Evolutionary conservation across 2,888 invertebrate species (phyloP), one percentile per base, ranked within the genome.

Genomic region (Agrotis puta): DNA sequence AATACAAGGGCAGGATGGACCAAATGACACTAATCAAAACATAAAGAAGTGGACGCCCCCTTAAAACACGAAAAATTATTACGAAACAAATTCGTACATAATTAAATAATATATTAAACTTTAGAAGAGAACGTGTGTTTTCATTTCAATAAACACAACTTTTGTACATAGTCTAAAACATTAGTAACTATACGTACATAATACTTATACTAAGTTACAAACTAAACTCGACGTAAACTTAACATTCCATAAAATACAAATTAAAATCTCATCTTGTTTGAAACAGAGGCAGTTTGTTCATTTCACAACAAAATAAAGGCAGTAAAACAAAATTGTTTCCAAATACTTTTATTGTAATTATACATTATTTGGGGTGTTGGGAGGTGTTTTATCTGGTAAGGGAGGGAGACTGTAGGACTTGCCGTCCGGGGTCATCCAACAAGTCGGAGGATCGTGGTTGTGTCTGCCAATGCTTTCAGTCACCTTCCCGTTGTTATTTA

Each of bases 371-470:
- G 89, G 88, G 56, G 90, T 85, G 71, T 88, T 90, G 5, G 78
- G 77, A 16, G 74, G 74, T 16, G 72, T 81, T 76, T 90, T 92
- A 50, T 94, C 92, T 1, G 94, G 92, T 50, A 94, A 77, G 0
- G 95, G 94, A 0, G 96, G 96, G 2, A 96, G 86, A 75, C 86
- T 96, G 76, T 96, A 96, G 0, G 95, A 94, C 70, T 96, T 95
- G 20, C 96, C 96, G 77, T 96, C 96, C 0, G 96, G 96, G 9
- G 96, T 95, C 95, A 95, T 95, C 96, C 96, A 96, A 79, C 94
- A 94, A 0, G 95, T 96, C 0, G 96, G 96, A 50, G 96, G 96
- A 56, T 96, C 96, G 72, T 96, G 96, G 72, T 96, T 96, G 62
- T 96, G 96, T 65, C 93, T 85, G 22, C 96, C 96, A n/a, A 95